phyloP scores from a whole-genome alignment of 2,888 invertebrate species.

The Buathra laborator region DNA sequence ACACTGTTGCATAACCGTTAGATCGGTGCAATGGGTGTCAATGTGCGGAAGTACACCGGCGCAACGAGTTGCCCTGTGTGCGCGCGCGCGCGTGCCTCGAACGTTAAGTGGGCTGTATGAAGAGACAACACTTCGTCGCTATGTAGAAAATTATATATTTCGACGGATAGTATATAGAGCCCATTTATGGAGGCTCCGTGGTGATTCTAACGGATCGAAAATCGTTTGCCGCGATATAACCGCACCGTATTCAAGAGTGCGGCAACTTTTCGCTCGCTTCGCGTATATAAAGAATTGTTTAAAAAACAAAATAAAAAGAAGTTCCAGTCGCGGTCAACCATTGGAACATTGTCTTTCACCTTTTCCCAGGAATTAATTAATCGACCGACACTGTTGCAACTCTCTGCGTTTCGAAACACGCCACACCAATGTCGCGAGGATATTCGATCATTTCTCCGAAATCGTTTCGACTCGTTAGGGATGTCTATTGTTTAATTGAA shows the following conservation, averaged over 20 bases:
- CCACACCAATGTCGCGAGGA: slow-evolving; percentile 2
- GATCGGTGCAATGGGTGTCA: slow-evolving; percentile 28
- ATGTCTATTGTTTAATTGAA: slow-evolving; percentile 38
- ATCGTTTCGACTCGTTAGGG: slow-evolving; percentile 23
- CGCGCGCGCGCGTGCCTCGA: slow-evolving; percentile 52
- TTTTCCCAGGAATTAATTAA: neutral
- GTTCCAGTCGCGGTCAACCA: neutral
- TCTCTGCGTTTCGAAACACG: neutral
- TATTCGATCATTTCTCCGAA: slow-evolving; percentile 32
- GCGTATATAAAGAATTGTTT: neutral
- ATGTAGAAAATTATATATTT: neutral
- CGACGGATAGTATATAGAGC: neutral
- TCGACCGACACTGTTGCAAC: slow-evolving; percentile 9
- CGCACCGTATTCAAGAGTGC: slow-evolving; percentile 34
- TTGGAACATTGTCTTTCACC: neutral
- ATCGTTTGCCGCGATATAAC: slow-evolving; percentile 28
- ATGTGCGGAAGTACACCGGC: slow-evolving; percentile 19
- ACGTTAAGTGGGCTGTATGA: slow-evolving; percentile 43
- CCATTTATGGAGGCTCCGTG: slow-evolving; percentile 50
- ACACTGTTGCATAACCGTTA: slow-evolving; percentile 33
- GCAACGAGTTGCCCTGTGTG: slow-evolving; percentile 24
- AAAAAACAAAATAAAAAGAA: neutral
- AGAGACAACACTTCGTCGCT: neutral
- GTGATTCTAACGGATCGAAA: slow-evolving; percentile 59
- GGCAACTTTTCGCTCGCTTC: slow-evolving; percentile 41